Conservation (phyloP, 2,113 vertebrate genomes). For the Ptyas mucosa region DNA sequence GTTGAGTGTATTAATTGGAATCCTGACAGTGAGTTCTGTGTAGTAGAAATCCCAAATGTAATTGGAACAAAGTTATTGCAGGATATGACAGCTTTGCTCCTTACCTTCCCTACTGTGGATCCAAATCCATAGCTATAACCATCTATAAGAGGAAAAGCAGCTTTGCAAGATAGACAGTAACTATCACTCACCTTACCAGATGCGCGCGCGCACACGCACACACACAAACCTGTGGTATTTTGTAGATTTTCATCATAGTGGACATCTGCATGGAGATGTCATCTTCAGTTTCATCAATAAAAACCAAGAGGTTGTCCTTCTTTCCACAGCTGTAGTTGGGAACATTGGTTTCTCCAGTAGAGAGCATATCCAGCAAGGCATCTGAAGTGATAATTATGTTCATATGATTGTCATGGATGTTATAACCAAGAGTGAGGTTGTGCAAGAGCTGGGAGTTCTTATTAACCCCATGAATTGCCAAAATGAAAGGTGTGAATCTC, state of each 20-base stretch:
- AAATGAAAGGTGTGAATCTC: background rate
- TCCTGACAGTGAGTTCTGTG: background rate
- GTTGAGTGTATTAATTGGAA: too few relatives aligned
- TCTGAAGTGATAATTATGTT: background rate
- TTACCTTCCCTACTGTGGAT: background rate
- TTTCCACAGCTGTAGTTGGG: background rate
- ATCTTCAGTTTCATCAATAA: background rate
- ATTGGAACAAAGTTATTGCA: background rate
- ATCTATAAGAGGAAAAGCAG: background rate
- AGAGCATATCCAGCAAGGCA: background rate
- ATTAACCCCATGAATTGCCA: background rate
- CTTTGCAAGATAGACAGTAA: background rate
- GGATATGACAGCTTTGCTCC: background rate
- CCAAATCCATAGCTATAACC: background rate
- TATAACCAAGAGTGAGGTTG: background rate
- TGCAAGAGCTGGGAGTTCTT: background rate
- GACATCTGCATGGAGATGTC: background rate
- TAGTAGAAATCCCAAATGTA: background rate
- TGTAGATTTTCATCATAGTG: background rate
- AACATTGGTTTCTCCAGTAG: background rate
- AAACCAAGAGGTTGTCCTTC: background rate
- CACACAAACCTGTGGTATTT: background rate
- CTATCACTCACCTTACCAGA: background rate
- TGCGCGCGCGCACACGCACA: background rate
- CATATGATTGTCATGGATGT: background rate